These are phyloP conservation scores for Zaprionus kolodkinae DNA, from an alignment of 1,140 invertebrate genomes.

Conservation along the genomic window DNA sequence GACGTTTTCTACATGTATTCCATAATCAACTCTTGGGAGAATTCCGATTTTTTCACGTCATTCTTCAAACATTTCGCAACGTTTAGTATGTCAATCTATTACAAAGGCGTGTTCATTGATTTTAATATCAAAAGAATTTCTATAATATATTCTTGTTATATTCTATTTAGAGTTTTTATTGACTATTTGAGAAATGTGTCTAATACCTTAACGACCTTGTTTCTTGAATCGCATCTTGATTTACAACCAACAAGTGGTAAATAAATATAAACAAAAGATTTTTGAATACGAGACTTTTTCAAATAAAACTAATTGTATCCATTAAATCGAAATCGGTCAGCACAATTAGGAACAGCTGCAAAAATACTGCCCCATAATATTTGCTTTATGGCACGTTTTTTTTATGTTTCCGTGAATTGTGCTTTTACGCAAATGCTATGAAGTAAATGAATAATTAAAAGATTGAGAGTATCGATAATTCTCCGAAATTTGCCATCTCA, in stretches of 20 bases:
- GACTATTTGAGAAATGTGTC: not conserved
- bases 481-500: no score
- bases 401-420: not conserved
- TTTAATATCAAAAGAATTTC: slow-evolving; percentile 43
- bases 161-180: not conserved
- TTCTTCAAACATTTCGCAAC: not conserved
- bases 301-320: slow-evolving; percentile 22
- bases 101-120: not conserved
- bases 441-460: not conserved
- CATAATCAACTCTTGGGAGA: not conserved
- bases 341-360: slow-evolving; percentile 33
- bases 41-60: not conserved
- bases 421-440: not conserved
- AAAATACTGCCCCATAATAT: slow-evolving; percentile 7
- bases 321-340: slow-evolving; percentile 24
- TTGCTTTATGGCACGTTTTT: not conserved
- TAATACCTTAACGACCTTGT: slow-evolving; percentile 25
- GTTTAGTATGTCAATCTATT: not conserved
- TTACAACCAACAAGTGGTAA: slow-evolving; percentile 41
- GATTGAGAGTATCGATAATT: not conserved
- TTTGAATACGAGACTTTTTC: not conserved
- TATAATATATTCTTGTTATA: not conserved
- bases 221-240: slow-evolving; percentile 34
- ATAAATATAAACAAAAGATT: not conserved
- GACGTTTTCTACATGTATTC: not conserved